These are phyloP conservation scores for Autographa gamma DNA, from an alignment of 2,888 invertebrate species.

Conservation along the genomic window DNA sequence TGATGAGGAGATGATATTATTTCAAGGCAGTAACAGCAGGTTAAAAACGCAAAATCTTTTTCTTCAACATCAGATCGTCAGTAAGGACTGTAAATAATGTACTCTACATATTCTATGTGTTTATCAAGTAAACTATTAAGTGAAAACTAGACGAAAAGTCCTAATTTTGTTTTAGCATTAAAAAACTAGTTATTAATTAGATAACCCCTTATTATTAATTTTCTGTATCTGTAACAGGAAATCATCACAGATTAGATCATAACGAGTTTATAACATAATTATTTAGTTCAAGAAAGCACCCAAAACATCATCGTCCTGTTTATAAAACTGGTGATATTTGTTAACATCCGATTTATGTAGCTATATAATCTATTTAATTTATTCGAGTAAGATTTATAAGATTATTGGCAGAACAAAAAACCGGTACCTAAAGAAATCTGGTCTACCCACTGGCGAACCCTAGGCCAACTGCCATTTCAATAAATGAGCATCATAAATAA, in stretches of 20 bases:
- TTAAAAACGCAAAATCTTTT: too few relatives aligned
- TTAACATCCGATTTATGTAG: background rate
- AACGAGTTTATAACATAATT: background rate
- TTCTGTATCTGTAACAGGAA: background rate
- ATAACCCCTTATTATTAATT: too few relatives aligned
- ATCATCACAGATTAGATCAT: background rate
- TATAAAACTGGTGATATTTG: background rate
- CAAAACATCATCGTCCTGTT: background rate
- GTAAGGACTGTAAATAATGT: too few relatives aligned
- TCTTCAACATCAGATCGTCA: too few relatives aligned
- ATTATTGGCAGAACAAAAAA: constrained; percentile 18
- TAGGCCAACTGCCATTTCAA: background rate
- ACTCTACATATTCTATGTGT: too few relatives aligned
- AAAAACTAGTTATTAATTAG: too few relatives aligned
- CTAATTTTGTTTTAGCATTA: too few relatives aligned
- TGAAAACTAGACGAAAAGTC: too few relatives aligned
- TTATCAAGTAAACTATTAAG: too few relatives aligned
- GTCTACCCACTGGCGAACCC: background rate
- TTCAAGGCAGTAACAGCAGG: too few relatives aligned
- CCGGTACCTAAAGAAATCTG: background rate
- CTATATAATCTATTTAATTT: constrained; percentile 9
- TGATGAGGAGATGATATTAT: too few relatives aligned
- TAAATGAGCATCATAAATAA: background rate
- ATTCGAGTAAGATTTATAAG: constrained; percentile 17
- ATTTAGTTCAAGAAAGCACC: background rate